A percentile compares a stretch with the other conserved stretches of the same genome.
phyloP scores from a whole-genome alignment of 2,113 vertebrate species.

The Platysternon megacephalum region DNA sequence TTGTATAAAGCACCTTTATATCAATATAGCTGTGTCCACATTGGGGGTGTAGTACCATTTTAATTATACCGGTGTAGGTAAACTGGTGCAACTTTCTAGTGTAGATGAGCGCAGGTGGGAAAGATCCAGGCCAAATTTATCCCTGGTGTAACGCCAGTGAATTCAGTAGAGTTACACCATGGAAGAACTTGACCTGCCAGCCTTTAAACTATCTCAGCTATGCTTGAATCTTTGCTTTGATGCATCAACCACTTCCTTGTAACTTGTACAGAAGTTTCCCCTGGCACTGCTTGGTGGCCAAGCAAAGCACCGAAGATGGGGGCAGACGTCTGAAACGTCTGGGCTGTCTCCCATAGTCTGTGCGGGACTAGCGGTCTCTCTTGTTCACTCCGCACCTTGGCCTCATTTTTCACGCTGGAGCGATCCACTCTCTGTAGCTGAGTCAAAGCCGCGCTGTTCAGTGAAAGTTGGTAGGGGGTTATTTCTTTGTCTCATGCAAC shows the following conservation, averaged over 20 bases:
- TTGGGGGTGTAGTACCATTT: not conserved
- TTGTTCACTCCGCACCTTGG: too few species aligned
- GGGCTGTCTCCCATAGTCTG: not conserved
- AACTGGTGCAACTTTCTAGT: not conserved
- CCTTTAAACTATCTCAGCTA: not conserved
- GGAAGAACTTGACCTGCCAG: not conserved
- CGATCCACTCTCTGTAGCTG: not conserved
- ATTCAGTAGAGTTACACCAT: fast-evolving
- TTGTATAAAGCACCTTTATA: not conserved
- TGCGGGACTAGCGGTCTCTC: not conserved
- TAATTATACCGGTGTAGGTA: not conserved
- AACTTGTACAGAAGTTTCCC: not conserved
- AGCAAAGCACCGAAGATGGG: not conserved
- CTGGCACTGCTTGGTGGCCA: fast-evolving
- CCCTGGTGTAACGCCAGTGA: not conserved
- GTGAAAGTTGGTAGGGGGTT: not conserved
- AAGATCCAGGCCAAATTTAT: not conserved
- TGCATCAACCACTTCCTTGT: not conserved
- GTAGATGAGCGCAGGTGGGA: not conserved
- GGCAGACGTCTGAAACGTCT: fast-evolving
- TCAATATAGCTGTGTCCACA: not conserved
- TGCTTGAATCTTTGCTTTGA: not conserved
- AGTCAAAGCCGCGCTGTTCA: fast-evolving
- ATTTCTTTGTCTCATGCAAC: slow-evolving; percentile 14
- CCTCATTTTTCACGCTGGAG: not conserved